These are phyloP conservation scores for Cotesia congregata DNA, from an alignment of 2,888 invertebrate species.

Conservation along the genomic window DNA sequence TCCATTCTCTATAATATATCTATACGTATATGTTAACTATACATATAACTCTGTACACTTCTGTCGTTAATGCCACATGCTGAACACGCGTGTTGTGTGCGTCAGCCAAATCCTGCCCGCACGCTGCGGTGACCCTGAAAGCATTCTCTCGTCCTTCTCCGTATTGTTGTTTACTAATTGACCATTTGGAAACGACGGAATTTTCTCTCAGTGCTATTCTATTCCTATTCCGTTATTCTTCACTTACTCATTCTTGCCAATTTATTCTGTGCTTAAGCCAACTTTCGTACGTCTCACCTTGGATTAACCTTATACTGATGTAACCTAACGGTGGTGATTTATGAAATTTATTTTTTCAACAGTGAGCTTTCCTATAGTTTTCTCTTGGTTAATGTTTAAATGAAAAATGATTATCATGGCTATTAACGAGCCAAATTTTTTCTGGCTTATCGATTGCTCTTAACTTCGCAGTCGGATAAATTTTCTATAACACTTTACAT, in stretches of 20 bases:
- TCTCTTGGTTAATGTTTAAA: no score
- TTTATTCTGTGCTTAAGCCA: not conserved
- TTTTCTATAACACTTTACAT: no score
- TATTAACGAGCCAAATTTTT: no score
- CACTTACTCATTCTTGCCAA: not conserved
- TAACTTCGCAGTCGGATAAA: no score
- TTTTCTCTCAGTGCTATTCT: not conserved
- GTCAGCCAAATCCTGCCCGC: slow-evolving; percentile 16
- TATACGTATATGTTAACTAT: no score
- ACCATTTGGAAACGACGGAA: slow-evolving; percentile 6
- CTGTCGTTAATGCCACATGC: slow-evolving; percentile 10
- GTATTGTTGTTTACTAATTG: slow-evolving; percentile 19
- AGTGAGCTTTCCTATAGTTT: no score
- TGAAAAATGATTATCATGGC: no score
- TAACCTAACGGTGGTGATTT: not conserved
- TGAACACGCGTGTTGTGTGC: slow-evolving; percentile 15
- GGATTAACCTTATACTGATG: not conserved
- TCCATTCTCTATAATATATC: not conserved
- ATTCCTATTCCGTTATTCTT: not conserved
- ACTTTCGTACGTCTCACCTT: no score
- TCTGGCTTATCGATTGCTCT: no score
- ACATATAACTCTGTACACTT: not conserved
- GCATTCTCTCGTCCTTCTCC: slow-evolving; percentile 15
- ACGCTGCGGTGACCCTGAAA: slow-evolving; percentile 23
- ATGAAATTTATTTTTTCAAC: not conserved